A percentile compares a stretch with the other conserved stretches of the same genome.
These are phyloP conservation scores for Cyphomyrmex costatus DNA, from an alignment of 1,140 invertebrate genomes.

Conservation along the genomic window DNA sequence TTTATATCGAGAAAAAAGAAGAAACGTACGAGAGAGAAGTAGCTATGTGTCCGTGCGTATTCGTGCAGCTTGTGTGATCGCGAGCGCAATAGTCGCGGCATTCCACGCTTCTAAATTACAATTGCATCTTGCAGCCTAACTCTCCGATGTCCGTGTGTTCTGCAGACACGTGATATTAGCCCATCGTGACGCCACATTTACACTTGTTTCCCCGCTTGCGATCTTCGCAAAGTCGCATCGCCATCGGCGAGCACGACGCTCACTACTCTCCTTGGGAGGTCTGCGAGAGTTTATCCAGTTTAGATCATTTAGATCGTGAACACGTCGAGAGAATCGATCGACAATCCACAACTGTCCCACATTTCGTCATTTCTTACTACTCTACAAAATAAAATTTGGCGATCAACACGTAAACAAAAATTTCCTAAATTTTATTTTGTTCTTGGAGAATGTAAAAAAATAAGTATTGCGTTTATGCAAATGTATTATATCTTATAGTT, in stretches of 20 bases:
- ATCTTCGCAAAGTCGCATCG: conserved; percentile 8
- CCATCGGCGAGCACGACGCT: neutral
- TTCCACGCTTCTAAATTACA: conserved; percentile 39
- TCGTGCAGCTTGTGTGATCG: conserved; percentile 1
- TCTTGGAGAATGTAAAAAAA: neutral
- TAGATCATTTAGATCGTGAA: conserved; percentile 50
- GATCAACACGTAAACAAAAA: neutral
- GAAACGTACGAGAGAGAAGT: conserved; percentile 41
- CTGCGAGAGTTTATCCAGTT: conserved; percentile 31
- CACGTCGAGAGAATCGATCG: conserved; percentile 14
- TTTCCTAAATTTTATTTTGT: conserved; percentile 7
- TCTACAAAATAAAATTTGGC: neutral
- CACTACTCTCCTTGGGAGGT: neutral
- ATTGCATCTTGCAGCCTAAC: neutral
- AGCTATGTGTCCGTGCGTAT: neutral
- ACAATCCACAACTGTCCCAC: conserved; percentile 28
- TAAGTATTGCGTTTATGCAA: neutral
- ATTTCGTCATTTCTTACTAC: conserved; percentile 6
- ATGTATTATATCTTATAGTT: neutral
- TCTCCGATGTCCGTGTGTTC: neutral
- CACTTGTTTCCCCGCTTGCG: conserved; percentile 10
- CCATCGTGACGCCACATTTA: conserved; percentile 10
- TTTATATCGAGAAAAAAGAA: conserved; percentile 75
- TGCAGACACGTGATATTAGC: conserved; percentile 25
- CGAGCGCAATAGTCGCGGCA: conserved; percentile 35